Conservation (phyloP, 2,113 vertebrate species). For the Hippocampus abdominalis region DNA sequence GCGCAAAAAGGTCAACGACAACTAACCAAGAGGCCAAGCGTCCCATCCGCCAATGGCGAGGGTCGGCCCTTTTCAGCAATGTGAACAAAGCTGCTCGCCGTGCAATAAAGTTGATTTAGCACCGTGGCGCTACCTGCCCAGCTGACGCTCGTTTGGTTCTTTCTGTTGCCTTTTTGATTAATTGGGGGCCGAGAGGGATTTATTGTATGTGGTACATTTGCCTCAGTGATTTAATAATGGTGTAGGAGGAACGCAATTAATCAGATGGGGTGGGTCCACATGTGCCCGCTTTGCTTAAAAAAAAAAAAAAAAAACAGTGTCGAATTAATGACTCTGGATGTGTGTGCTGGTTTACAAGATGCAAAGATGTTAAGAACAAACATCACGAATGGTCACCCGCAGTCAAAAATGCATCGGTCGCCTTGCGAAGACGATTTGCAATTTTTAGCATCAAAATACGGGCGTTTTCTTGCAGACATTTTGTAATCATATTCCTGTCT, state of each 20-base stretch:
- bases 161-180: conserved; percentile 65
- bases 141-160: conserved; percentile 64
- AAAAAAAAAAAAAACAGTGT: conserved; percentile 10
- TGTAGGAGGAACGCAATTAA: conserved; percentile 73
- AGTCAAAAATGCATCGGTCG: not conserved
- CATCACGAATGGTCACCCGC: not conserved
- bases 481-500: too few relatives aligned
- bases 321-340: conserved; percentile 78
- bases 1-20: conserved; percentile 42
- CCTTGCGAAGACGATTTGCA: too few relatives aligned
- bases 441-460: too few relatives aligned
- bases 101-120: conserved; percentile 75
- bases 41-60: conserved; percentile 9
- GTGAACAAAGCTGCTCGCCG: conserved; percentile 55
- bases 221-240: conserved; percentile 80
- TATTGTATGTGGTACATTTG: conserved; percentile 77
- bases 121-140: conserved; percentile 69
- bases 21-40: conserved; percentile 44
- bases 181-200: conserved; percentile 75
- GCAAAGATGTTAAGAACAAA: conserved; percentile 2
- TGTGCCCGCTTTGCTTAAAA: conserved; percentile 54
- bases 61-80: conserved; percentile 14
- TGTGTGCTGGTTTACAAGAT: conserved; percentile 72
- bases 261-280: conserved; percentile 61
- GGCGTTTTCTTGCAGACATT: not conserved